Evolutionary conservation across 2,888 invertebrate genomes (phyloP), one percentile per base, ranked within the genome.

Genomic region (Eristalinus sepulchralis): DNA sequence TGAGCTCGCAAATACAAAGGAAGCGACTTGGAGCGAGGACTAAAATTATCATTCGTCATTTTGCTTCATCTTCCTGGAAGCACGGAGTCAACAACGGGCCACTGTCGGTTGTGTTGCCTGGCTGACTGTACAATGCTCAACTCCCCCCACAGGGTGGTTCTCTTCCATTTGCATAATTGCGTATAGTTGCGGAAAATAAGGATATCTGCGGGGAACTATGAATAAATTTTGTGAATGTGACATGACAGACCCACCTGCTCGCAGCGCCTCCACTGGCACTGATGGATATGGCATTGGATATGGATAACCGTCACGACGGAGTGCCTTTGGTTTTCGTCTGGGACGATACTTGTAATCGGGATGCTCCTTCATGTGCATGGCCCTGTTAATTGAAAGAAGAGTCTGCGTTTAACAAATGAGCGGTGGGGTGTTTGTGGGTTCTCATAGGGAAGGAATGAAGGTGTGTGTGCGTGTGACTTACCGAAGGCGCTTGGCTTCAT

Each of bases 271-370:
- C 95, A 97, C 97, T 39, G 97, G 97, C 88, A 97, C 97, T 88
- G 97, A 97, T 17, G 97, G 97, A 92, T 98, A 98, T 27, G 97
- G 97, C 93, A 98, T 97, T 88, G 97, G 97, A 94, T 97, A 98
- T 0, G 97, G 97, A 91, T 97, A 97, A 17, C 97, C 97, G 92
- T 97, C 97, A 92, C 97, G 97, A 91, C 97, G 94, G 88, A 97
- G 91, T 47, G 97, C 96, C 93, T 97, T 97, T 66, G 97, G 97
- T 93, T 97, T 97, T 93, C 97, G 95, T 90, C 97, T 93, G 17
- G 98, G 98, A 89, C 98, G 93, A 94, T 98, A 98, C 93, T 98
- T 98, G 94, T 98, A 98, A 93, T 98, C 98, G 0, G 98, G 98
- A 92, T 98, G 97, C 89, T 98, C 97, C 93, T 97, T 97, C 97